Base-by-base conservation (phyloP, 1,140 invertebrate species). In the Orius insidiosus region DNA sequence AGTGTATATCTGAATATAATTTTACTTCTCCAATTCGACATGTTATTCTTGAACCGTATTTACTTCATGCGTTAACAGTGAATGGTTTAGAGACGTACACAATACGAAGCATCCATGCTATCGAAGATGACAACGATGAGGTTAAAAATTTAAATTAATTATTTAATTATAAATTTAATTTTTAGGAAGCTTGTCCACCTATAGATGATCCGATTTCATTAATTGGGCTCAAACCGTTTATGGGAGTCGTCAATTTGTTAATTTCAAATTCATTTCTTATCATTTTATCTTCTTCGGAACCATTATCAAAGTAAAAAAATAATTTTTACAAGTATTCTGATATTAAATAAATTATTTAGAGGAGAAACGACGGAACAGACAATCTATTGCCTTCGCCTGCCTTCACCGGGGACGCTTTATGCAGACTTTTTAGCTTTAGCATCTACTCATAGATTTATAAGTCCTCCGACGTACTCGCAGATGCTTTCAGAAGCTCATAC, bases 11-110 rank as follows among this genome's bases (percentile, higher is more conserved):
- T 14, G 54, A 52, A 16, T 83, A 82, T 57, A 71, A 73, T 4
- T 82, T 83, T 48, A 84, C 79, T 0, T 74, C 78, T 1, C 71
- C 75, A 1, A 72, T 83, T 9, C 66, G 69, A 48, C 65, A 72
- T 39, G 69, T 83, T 24, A 68, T 70, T 5, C 61, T 84, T 9
- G 78, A 82, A 54, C 64, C 74, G 47, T 74, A 72, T 44, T n/a
- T 80, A 41, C 58, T 87, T 1, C 80, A 84, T 58, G 80, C 78
- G 0, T 58, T 85, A 0, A 85, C 81, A 1, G 73, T 78, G 33
- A 76, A 75, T 48, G 82, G 81, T 1, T 64, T 87, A 5, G 81
- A 86, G 58, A 78, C 79, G 0, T 85, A 85, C 52, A 85, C 82
- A 1, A 63, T 80, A 19, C 65, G 79, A 31, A 63, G 75, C 31